Conservation (phyloP, 1,140 invertebrate genomes). For the Leguminivora glycinivorella region DNA sequence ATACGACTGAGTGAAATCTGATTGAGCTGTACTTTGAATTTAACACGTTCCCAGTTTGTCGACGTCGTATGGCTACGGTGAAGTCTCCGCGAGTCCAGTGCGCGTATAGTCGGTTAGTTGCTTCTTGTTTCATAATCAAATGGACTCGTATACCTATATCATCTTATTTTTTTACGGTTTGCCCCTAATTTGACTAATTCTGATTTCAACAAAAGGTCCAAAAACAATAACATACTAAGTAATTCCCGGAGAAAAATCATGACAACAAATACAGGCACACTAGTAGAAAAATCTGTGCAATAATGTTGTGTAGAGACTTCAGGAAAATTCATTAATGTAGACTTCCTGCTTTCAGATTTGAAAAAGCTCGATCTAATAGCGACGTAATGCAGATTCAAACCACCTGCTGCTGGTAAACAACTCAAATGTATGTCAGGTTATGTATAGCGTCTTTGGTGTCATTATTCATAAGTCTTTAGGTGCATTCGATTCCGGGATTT, state of each 20-base stretch:
- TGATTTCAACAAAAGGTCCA: neutral
- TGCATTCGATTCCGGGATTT: conserved; percentile 49
- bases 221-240: too few species aligned
- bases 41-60: conserved; percentile 14
- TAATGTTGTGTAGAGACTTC: too few species aligned
- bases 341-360: conserved; percentile 64
- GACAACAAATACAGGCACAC: too few species aligned
- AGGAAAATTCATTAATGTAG: conserved; percentile 12
- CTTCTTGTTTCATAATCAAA: conserved; percentile 1
- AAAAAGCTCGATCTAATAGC: conserved; percentile 54
- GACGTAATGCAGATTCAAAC: conserved; percentile 66
- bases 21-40: conserved; percentile 2
- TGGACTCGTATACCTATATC: neutral
- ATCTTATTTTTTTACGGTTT: neutral
- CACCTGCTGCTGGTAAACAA: conserved; percentile 72
- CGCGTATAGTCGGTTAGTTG: conserved; percentile 10
- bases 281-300: too few species aligned
- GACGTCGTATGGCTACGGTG: conserved; percentile 1
- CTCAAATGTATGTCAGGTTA: conserved; percentile 68
- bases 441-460: conserved; percentile 47
- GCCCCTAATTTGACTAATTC: neutral
- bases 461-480: conserved; percentile 65
- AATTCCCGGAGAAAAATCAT: too few species aligned
- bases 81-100: conserved; percentile 13
- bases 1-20: neutral